Evolutionary conservation across 2,113 vertebrate species (phyloP).

Genomic region (Oceanodroma tethys): DNA sequence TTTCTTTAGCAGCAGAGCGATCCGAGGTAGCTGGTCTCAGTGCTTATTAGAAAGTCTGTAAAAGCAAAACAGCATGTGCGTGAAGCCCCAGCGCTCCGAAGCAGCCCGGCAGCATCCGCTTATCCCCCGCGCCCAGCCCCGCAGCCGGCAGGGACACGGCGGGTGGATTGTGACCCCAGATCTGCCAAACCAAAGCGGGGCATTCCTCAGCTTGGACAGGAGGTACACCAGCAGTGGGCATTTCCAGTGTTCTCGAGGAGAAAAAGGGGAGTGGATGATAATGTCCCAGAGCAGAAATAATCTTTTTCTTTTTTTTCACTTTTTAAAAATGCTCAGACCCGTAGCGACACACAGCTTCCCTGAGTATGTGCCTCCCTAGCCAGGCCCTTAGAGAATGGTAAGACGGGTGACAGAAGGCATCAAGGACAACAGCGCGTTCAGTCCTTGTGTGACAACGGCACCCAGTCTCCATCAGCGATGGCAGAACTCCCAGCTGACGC

Average conservation of each 20-base stretch:
- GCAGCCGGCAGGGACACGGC: neutral
- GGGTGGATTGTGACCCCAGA: neutral
- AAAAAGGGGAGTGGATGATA: neutral
- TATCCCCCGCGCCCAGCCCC: fast-evolving
- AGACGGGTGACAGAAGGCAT: neutral
- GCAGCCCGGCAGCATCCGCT: neutral
- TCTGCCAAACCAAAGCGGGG: neutral
- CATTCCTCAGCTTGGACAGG: neutral
- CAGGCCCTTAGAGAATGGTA: neutral
- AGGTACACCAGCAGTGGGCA: neutral
- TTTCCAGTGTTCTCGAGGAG: neutral
- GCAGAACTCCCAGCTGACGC: fast-evolving
- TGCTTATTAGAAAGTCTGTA: neutral
- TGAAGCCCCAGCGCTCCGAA: neutral
- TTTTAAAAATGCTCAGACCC: neutral
- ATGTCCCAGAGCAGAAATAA: neutral
- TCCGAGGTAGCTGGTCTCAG: neutral
- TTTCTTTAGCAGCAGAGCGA: neutral
- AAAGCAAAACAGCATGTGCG: fast-evolving
- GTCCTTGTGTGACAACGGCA: fast-evolving
- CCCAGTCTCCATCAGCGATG: neutral
- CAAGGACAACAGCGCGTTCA: neutral
- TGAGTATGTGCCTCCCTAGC: neutral
- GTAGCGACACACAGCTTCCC: neutral
- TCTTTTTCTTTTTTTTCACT: neutral